Evolutionary conservation across 2,888 invertebrate species (phyloP), one percentile per base, ranked within the genome.

Genomic region (Acanthosepion esculentum): DNA sequence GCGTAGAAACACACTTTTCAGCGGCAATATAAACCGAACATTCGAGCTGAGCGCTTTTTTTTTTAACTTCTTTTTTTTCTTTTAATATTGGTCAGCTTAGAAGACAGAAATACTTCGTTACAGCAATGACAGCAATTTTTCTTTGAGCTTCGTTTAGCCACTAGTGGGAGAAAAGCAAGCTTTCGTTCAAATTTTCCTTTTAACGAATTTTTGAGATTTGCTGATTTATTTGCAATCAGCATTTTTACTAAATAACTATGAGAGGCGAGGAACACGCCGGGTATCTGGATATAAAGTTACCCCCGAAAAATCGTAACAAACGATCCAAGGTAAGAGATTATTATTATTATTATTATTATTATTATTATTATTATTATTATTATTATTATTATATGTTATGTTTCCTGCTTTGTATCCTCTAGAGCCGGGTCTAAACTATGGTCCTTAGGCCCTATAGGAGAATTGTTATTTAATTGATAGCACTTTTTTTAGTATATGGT

Each of bases 241-340:
- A 23, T 23, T 23, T 59, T 23, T 59, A 3, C 23, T 20, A 7
- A 23, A 33, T 12, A 93, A 93, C 26, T 7, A 94, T 94, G 94
- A 64, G 64, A 41, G 94, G 94, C 15, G 94, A 50, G 41, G 94
- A 94, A 55, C 48, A 94, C 20, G 55, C 94, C 7, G 94, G 94
- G 53, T 94, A 94, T 41, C 59, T 94, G 59, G 94, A 94, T 26
- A 94, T 94, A 53, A 94, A 94, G 64, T 94, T 94, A 55, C 94
- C 94, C 7, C 33, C 33, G 48, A 94, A 64, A 41, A 94, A 15
- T 59, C 94, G 94, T 5, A 33, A n/a, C 53, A 94, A 94, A 26
- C 94, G 94, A 18, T 33, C 64, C 6, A 94, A 64, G 94, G 94
- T 94, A 64, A 18, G 64, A 41, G 41, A 41, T 41, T 41, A 41